Conservation (phyloP, 2,888 invertebrate species). For the Rhimphoctona megacephalus region DNA sequence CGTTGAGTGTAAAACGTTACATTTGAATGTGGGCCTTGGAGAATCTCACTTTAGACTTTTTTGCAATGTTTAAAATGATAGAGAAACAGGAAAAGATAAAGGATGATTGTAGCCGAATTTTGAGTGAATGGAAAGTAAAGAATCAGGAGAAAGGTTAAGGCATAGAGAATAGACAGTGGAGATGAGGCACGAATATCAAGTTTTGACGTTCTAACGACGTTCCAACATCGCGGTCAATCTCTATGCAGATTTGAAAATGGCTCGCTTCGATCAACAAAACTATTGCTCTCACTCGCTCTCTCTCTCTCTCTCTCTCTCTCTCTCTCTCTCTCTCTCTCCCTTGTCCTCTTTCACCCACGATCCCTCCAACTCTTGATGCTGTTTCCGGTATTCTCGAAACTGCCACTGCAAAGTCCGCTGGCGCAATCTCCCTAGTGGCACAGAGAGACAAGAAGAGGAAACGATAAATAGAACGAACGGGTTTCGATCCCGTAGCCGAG, state of each 20-base stretch:
- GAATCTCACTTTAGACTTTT: slow-evolving; percentile 27
- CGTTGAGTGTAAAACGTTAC: slow-evolving; percentile 6
- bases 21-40: slow-evolving; percentile 23
- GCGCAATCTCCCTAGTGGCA: not conserved
- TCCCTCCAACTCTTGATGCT: slow-evolving; percentile 3
- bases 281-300: slow-evolving; percentile 32
- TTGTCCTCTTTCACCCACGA: not conserved
- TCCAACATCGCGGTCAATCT: slow-evolving; percentile 74
- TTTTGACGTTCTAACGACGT: slow-evolving; percentile 70
- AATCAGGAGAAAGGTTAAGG: not conserved
- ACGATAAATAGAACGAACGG: slow-evolving; percentile 37
- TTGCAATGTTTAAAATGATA: not conserved
- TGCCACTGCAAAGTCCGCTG: slow-evolving; percentile 10
- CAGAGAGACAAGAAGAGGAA: slow-evolving; percentile 28
- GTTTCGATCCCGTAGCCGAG: slow-evolving; percentile 19
- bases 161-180: not conserved
- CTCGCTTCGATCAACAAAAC: slow-evolving; percentile 65
- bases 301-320: too few species aligned
- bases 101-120: not conserved
- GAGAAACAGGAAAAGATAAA: slow-evolving; percentile 3
- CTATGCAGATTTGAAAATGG: slow-evolving; percentile 76
- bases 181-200: slow-evolving; percentile 70
- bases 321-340: slow-evolving; percentile 30
- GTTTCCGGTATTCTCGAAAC: slow-evolving; percentile 5
- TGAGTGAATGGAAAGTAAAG: not conserved